phyloP scores from a whole-genome alignment of 2,888 invertebrate species.

The Heliconius erato region DNA sequence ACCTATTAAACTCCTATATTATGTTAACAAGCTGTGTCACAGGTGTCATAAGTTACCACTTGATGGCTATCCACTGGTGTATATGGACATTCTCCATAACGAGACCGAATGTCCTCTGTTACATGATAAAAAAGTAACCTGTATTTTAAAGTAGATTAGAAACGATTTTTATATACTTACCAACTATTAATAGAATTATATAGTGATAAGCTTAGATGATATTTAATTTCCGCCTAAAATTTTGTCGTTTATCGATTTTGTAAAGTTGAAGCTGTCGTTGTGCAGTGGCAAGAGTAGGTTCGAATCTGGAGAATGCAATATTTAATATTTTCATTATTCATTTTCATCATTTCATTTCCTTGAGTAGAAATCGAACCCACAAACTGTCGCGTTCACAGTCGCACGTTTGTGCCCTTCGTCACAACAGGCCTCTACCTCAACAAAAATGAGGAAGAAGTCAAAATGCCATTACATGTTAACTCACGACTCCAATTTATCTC shows the following conservation, averaged over 20 bases:
- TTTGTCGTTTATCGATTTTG: not conserved
- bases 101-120: conserved; percentile 30
- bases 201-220: not conserved
- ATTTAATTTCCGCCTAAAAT: too few relatives aligned
- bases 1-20: not conserved
- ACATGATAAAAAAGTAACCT: conserved; percentile 22
- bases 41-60: not conserved
- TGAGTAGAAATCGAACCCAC: not conserved
- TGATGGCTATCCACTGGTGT: conserved; percentile 34
- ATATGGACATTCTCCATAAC: conserved; percentile 34
- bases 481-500: conserved; percentile 10
- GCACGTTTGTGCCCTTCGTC: not conserved
- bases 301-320: not conserved
- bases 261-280: not conserved
- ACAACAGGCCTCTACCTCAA: not conserved
- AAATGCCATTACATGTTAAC: conserved; percentile 1
- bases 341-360: too few relatives aligned
- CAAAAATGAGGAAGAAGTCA: conserved; percentile 12
- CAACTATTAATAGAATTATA: not conserved
- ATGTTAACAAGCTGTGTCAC: conserved; percentile 2
- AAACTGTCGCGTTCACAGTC: not conserved
- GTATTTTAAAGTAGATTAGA: conserved; percentile 8
- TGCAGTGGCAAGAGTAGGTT: not conserved
- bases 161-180: not conserved
- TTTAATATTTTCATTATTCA: not conserved